Percentiles rank a stretch among this genome's conserved stretches.
These are phyloP conservation scores for Odiellus spinosus DNA, from an alignment of 2,888 invertebrate species.

Conservation along the genomic window DNA sequence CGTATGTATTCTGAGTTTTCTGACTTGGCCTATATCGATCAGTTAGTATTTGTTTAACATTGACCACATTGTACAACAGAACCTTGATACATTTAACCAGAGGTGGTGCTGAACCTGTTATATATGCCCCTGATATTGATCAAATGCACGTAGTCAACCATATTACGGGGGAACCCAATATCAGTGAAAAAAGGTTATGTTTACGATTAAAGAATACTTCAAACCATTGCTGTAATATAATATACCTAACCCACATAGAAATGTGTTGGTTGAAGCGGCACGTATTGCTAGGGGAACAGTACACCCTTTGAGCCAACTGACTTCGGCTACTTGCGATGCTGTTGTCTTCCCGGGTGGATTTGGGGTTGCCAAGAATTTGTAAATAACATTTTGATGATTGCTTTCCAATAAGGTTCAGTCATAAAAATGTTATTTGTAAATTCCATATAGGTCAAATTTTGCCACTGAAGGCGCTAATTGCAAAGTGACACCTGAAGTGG, in stretches of 20 bases:
- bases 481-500: slow-evolving; percentile 34
- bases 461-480: slow-evolving; percentile 35
- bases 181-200: slow-evolving; percentile 11
- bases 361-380: slow-evolving; percentile 41
- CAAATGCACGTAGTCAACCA: slow-evolving; percentile 37
- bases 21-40: too few relatives aligned
- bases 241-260: too few relatives aligned
- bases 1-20: slow-evolving; percentile 25
- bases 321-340: slow-evolving; percentile 32
- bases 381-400: slow-evolving; percentile 23
- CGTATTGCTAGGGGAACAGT: slow-evolving; percentile 36
- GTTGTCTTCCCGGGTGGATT: slow-evolving; percentile 43
- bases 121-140: slow-evolving; percentile 34
- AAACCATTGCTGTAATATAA: too few relatives aligned
- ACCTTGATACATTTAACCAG: slow-evolving; percentile 32
- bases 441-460: slow-evolving; percentile 34
- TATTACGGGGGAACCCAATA: slow-evolving; percentile 28
- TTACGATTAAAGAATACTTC: too few relatives aligned
- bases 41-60: neutral
- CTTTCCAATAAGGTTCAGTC: neutral
- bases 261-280: slow-evolving; percentile 39
- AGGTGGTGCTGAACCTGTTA: slow-evolving; percentile 29
- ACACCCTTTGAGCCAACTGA: slow-evolving; percentile 31
- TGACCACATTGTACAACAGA: slow-evolving; percentile 4
- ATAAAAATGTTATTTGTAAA: neutral